These are phyloP conservation scores for Drosophila algonquin DNA, from an alignment of 2,888 invertebrate genomes.

Conservation along the genomic window DNA sequence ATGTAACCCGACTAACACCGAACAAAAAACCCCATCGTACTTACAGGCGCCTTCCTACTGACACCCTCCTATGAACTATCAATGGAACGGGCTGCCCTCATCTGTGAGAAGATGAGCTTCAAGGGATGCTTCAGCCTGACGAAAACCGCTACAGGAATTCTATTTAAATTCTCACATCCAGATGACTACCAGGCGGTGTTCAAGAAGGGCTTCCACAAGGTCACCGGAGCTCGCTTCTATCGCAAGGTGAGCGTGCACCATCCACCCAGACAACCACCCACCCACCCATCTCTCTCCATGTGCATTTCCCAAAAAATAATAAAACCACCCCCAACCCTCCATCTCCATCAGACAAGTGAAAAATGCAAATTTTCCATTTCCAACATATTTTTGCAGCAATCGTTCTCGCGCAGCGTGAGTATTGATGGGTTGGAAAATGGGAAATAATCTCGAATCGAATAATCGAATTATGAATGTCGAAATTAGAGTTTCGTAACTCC, in stretches of 20 bases:
- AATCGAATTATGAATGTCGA: neutral
- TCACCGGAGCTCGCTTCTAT: conserved; percentile 93
- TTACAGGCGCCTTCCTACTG: conserved; percentile 90
- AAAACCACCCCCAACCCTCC: conserved; percentile 1
- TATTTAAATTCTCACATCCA: conserved; percentile 94
- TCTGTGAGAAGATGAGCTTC: conserved; percentile 95
- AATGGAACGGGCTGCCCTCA: conserved; percentile 93
- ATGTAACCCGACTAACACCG: conserved; percentile 22
- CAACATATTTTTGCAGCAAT: conserved; percentile 75
- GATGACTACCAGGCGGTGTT: conserved; percentile 94
- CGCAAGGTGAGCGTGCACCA: conserved; percentile 87
- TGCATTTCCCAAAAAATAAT: neutral
- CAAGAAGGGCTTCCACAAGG: conserved; percentile 94
- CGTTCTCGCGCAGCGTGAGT: conserved; percentile 76
- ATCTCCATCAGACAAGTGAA: conserved; percentile 34
- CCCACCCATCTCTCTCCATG: neutral
- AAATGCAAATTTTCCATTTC: conserved; percentile 60
- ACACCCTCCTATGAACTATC: conserved; percentile 94
- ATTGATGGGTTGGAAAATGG: conserved; percentile 26
- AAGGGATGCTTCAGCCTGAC: conserved; percentile 93
- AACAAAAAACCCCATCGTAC: conserved; percentile 15
- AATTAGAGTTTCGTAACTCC: neutral
- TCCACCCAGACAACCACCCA: neutral
- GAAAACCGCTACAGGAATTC: conserved; percentile 94
- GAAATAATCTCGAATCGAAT: no score